Base-by-base conservation (phyloP, 2,888 invertebrate species). In the Tetragnatha montana region DNA sequence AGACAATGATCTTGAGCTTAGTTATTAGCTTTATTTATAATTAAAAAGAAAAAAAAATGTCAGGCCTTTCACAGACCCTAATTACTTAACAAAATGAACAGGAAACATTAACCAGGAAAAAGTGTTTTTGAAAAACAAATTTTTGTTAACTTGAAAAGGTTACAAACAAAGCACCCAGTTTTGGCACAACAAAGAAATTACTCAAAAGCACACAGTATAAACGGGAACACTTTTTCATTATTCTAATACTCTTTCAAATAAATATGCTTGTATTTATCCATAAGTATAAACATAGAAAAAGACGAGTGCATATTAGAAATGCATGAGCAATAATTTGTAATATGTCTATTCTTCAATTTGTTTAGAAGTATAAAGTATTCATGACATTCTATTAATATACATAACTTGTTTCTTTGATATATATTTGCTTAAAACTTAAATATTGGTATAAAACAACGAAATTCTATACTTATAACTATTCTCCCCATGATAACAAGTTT, bases 151-250 rank as follows among this genome's bases (percentile, higher is more conserved):
- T 74, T 22, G 86, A 86, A 47, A 60, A 19, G 86, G 79, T 68
- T 70, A 68, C 71, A 73, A 81, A 82, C 51, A 47, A 81, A 87
- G 87, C 69, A 87, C 87, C 87, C 70, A 81, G n/a, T 83, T 83
- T 87, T 87, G 87, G 87, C 87, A 87, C 87, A 87, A 75, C 49
- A 81, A 81, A 21, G 19, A n/a, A 60, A 21, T 14, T 75, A 87
- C 50, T 21, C 70, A 86, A 73, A 19, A 76, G 84, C 69, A 60
- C 68, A 84, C 68, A 84, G 19, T 68, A 2, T 2, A 2, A 22
- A 76, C 76, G 76, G 19, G 74, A 21, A 75, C 84, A 84, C 68
- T 22, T 35, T 60, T 79, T 60, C n/a, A 50, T 68, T 21, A 60
- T 50, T 49, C 10, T 76, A 6, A 76, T 47, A 76, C 50, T n/a